Evolutionary conservation across 2,888 invertebrate genomes (phyloP), one percentile per base, ranked within the genome.

Genomic region (Chymomyza amoena): DNA sequence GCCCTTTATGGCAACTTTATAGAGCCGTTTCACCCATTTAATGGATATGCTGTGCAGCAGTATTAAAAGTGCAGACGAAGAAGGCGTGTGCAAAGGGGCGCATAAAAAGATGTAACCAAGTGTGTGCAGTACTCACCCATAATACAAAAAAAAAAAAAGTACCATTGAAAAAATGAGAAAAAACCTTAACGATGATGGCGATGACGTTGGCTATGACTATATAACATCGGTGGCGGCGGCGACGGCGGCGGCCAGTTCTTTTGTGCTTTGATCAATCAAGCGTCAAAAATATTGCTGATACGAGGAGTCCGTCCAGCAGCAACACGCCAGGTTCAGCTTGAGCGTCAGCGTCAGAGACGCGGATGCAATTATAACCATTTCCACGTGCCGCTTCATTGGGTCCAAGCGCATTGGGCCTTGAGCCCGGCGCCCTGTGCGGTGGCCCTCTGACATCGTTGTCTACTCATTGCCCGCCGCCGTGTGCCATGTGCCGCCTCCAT

Each of bases 281-380:
- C 85, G 88, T 88, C 88, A 86, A 86, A 84, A 88, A 81, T 88
- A 88, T 88, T 75, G 76, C 82, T 57, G 25, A 57, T 25, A 25
- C 28, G 36, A 28, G 39, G 9, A 64, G 18, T 64, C 56, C 20
- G 36, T 45, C 39, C 39, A 45, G 13, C n/a, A n/a, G n/a, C 39
- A 45, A 45, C 39, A 13, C 39, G 32, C 51, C 51, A n/a, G 51
- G 51, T 51, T 51, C 61, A 45, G 28, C 68, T 36, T 52, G 62
- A 45, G 15, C 57, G 68, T 65, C 73, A 64, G 13, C 39, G 16
- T 54, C 52, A 75, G 66, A 74, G 75, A 69, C 82, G 80, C 81
- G 84, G 84, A 88, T 85, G 87, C 88, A 85, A 85, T 85, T 88
- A 85, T 88, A 84, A 86, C 73, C 88, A 74, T 86, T 88, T 88